Evolutionary conservation across 1,140 invertebrate genomes (phyloP), one percentile per base, ranked within the genome.

Genomic region (Lordiphosa clarofinis): DNA sequence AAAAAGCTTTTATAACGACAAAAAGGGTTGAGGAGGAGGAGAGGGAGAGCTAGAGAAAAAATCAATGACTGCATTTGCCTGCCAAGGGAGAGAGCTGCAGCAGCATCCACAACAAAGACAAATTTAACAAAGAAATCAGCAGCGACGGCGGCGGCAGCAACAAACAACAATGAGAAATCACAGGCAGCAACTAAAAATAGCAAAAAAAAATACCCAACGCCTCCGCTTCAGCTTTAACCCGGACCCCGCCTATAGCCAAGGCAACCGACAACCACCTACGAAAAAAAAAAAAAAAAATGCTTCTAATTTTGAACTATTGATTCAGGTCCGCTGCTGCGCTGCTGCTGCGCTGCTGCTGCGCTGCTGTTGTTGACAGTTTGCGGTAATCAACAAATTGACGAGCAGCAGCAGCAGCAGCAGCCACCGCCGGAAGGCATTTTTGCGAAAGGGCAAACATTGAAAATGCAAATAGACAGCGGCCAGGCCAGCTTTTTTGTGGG

Each of bases 121-220:
- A 79, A 81, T 79, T 74, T 74, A 79, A 79, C 75, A 79, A 79
- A 81, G 75, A 79, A 81, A 74, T 66, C 70, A 57, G 52, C 55
- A 38, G 43, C 33, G n/a, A 44, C 38, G 15, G 38, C 15, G 48
- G 12, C 35, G 66, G 39, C 74, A 69, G 62, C 74, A 73, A 65
- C 69, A 73, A 73, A 79, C 68, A 78, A 79, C 74, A 78, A 78
- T 78, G 74, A 78, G 54, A 73, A 78, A 78, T 78, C 74, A 78
- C 74, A 73, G 74, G 59, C 71, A 78, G 73, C 74, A 61, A 79
- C 74, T 79, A 79, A 79, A 79, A 79, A 78, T 78, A 78, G 74
- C 59, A 64, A 73, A 66, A 55, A 48, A 61, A 40, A 69, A 56
- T 52, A 63, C 33, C 37, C 52, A 48, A 46, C 67, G 57, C 47